These are phyloP conservation scores for Lacerta viridis DNA, from an alignment of 2,797 vertebrate species.

Conservation along the genomic window DNA sequence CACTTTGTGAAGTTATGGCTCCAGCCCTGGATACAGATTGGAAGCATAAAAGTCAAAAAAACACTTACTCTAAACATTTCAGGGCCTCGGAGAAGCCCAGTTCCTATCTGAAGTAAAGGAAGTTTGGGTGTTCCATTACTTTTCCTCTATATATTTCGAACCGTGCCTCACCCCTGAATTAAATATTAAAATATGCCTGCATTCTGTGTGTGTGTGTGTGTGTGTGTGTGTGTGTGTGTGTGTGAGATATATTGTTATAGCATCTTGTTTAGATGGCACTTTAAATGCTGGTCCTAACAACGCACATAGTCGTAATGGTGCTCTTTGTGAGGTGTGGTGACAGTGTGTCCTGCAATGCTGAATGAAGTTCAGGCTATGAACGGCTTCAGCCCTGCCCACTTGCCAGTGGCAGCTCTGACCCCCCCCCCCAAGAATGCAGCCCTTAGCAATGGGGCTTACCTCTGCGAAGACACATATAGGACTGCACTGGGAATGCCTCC, in stretches of 20 bases:
- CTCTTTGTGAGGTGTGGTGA: not conserved
- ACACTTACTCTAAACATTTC: conserved; percentile 51
- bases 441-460: not conserved
- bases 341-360: not conserved
- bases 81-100: conserved; percentile 48
- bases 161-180: not conserved
- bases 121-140: conserved; percentile 2
- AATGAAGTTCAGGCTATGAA: not conserved
- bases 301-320: not conserved
- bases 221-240: too few species aligned
- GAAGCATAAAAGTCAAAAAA: conserved; percentile 58
- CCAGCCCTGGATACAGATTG: conserved; percentile 57
- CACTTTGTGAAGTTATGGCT: conserved; percentile 62
- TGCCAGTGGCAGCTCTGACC: not conserved
- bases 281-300: not conserved
- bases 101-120: conserved; percentile 50
- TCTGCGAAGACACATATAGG: not conserved
- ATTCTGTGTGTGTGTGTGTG: not conserved
- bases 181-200: conserved; percentile 29
- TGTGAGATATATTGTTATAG: not conserved
- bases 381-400: not conserved
- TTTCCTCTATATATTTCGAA: conserved; percentile 27
- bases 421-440: too few species aligned
- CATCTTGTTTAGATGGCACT: too few species aligned
- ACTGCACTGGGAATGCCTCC: conserved; percentile 22